phyloP scores from a whole-genome alignment of 2,113 vertebrate genomes.

The Trematomus loennbergii region DNA sequence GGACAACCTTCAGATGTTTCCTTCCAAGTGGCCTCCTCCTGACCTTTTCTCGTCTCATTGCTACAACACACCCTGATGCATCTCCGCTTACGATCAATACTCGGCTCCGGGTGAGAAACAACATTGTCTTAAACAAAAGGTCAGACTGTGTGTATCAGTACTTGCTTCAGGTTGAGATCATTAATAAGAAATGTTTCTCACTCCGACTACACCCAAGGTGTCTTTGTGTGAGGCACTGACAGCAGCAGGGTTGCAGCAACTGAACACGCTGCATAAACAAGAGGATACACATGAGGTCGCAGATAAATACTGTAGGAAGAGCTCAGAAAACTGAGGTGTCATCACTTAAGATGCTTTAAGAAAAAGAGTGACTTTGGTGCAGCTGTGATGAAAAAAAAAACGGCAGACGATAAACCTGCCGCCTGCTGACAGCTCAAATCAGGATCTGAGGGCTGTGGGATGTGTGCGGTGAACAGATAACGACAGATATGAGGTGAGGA shows the following conservation, averaged over 20 bases:
- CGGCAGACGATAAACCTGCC: not conserved
- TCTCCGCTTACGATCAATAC: constrained; percentile 28
- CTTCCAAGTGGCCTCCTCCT: not conserved
- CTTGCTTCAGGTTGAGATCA: not conserved
- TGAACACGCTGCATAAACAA: not conserved
- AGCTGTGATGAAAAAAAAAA: constrained; percentile 29
- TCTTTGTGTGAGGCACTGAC: not conserved
- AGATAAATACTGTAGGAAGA: not conserved
- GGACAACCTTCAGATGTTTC: not conserved
- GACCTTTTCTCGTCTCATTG: constrained; percentile 11
- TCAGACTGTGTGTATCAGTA: not conserved
- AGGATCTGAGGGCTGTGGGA: constrained; percentile 34
- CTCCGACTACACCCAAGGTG: not conserved
- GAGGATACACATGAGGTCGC: not conserved
- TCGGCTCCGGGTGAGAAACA: not conserved
- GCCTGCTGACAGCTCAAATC: constrained; percentile 34
- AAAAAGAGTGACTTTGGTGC: not conserved
- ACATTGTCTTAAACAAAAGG: not conserved
- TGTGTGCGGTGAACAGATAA: constrained; percentile 21
- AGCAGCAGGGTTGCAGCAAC: not conserved
- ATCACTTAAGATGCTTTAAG: not conserved
- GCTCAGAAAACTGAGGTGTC: not conserved
- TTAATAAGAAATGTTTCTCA: not conserved
- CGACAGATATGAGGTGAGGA: not conserved
- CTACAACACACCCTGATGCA: not conserved